phyloP scores from a whole-genome alignment of 2,113 vertebrate species.

The Lepisosteus oculatus region DNA sequence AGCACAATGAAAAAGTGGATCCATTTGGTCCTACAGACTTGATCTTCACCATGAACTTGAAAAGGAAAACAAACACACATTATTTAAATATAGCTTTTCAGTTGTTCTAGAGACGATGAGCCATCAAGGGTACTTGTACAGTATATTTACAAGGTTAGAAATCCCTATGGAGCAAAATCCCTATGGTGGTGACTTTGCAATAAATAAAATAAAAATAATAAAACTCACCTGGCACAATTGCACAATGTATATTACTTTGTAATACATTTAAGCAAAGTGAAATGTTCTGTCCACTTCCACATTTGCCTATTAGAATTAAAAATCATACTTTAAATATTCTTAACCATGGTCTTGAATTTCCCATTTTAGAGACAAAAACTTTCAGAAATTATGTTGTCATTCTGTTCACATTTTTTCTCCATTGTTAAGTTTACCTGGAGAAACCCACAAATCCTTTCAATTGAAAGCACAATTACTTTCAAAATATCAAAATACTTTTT shows the following conservation, averaged over 20 bases:
- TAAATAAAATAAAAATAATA: too few relatives aligned
- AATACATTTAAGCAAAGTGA: too few relatives aligned
- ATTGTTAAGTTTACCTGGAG: neutral
- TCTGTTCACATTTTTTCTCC: too few relatives aligned
- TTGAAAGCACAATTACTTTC: neutral
- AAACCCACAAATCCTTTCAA: constrained; percentile 3
- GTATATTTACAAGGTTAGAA: constrained; percentile 46
- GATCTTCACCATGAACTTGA: constrained; percentile 23
- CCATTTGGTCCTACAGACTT: constrained; percentile 2
- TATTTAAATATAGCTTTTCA: constrained; percentile 42
- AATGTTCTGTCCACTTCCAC: too few relatives aligned
- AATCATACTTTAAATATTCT: too few relatives aligned
- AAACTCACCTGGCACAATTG: too few relatives aligned
- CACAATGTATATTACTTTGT: too few relatives aligned
- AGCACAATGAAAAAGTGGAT: constrained; percentile 7
- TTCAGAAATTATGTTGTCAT: too few relatives aligned
- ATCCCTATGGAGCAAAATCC: constrained; percentile 37
- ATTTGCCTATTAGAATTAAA: too few relatives aligned
- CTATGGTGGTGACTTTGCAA: too few relatives aligned
- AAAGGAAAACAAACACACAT: constrained; percentile 39
- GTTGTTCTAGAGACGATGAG: constrained; percentile 48
- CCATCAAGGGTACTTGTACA: constrained; percentile 36
- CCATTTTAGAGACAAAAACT: too few relatives aligned
- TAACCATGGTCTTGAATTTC: too few relatives aligned
- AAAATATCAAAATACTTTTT: constrained; percentile 8